phyloP scores from a whole-genome alignment of 2,113 vertebrate species.

The Corythoichthys haematopterus region DNA sequence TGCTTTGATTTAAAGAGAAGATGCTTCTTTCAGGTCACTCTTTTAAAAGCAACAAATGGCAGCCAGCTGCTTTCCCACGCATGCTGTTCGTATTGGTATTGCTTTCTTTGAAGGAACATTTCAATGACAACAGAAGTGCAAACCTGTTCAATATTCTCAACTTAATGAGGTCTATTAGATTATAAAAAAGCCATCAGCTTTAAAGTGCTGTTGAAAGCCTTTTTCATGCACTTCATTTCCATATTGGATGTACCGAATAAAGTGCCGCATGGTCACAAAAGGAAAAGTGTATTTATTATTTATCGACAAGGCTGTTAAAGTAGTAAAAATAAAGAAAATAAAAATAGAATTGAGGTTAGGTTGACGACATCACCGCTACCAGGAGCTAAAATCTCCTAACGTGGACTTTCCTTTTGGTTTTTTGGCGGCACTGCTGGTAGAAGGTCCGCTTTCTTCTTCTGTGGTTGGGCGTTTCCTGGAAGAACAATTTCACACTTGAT shows the following conservation, averaged over 20 bases:
- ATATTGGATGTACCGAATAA: background rate
- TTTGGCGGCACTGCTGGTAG: slow-evolving; percentile 82
- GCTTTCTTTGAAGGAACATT: background rate
- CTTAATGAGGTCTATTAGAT: background rate
- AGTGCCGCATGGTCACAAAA: background rate
- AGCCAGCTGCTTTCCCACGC: background rate
- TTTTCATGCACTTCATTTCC: background rate
- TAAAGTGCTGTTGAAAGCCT: background rate
- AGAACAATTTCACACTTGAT: background rate
- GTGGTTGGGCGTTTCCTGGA: slow-evolving; percentile 79
- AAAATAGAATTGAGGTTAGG: background rate
- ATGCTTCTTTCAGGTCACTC: background rate
- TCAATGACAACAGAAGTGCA: background rate
- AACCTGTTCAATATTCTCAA: background rate
- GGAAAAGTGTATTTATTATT: background rate
- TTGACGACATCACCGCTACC: slow-evolving; percentile 69
- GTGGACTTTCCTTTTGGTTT: slow-evolving; percentile 79
- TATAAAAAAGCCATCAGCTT: background rate
- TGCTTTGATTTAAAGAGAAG: background rate
- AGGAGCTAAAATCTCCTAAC: slow-evolving; percentile 93
- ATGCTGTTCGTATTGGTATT: background rate
- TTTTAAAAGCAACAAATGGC: background rate
- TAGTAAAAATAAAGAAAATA: background rate
- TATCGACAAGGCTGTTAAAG: background rate
- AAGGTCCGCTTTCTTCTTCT: slow-evolving; percentile 71